A percentile compares a stretch with the other conserved stretches of the same genome.
Evolutionary conservation across 2,888 invertebrate species (phyloP).

Genomic region (Melieria omissa): DNA sequence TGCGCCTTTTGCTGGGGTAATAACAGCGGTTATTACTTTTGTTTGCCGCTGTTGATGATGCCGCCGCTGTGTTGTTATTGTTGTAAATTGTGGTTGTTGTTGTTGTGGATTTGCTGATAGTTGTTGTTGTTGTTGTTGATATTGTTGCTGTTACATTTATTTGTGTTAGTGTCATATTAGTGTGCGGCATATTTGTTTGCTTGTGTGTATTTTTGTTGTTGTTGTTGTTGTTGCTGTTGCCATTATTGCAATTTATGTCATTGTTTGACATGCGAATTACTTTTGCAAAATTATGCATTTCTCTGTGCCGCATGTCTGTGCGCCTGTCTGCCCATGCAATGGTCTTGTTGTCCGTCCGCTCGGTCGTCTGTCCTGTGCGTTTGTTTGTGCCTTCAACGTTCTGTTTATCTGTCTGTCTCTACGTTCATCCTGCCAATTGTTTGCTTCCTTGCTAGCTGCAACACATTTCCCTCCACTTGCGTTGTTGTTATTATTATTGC

Average conservation of each 20-base stretch:
- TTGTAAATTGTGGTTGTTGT: background rate
- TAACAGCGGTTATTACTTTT: background rate
- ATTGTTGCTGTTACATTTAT: constrained; percentile 11
- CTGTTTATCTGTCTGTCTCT: no score
- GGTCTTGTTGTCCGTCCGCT: no score
- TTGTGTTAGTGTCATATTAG: background rate
- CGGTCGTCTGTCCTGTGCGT: no score
- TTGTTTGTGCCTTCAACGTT: no score
- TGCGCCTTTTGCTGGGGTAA: background rate
- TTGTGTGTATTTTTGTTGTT: background rate
- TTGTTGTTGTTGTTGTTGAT: constrained; percentile 10
- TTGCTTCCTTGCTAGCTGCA: no score
- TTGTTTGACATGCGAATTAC: background rate
- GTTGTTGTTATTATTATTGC: no score
- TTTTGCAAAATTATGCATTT: constrained; percentile 1
- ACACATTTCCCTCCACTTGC: no score
- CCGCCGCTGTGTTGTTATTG: background rate
- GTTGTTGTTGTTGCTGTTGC: no score
- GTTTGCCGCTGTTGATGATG: constrained; percentile 1
- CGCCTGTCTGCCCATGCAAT: no score
- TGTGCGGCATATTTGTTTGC: background rate
- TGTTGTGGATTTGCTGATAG: background rate
- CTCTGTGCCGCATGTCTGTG: background rate
- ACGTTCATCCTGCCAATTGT: no score
- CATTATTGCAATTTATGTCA: background rate